Conservation (phyloP, 37 sponge, comb jelly and placozoan genomes). For the Aplysina aerophoba region DNA sequence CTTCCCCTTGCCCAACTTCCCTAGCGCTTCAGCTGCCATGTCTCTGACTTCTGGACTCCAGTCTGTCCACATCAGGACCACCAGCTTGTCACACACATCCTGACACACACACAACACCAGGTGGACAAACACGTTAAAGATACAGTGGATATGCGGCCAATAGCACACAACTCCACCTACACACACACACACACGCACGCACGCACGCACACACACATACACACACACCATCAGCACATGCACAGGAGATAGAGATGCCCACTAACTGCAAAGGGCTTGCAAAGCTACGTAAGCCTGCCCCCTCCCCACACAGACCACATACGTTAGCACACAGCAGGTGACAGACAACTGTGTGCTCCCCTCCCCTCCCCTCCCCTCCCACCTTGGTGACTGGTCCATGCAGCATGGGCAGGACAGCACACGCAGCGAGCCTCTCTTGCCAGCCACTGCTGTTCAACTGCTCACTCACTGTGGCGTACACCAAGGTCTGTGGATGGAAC, state of each 20-base stretch:
- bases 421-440: slow-evolving; percentile 72
- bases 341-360: not conserved
- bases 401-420: slow-evolving; percentile 53
- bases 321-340: too few relatives aligned
- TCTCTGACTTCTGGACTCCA: slow-evolving; percentile 77
- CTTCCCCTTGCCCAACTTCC: slow-evolving; percentile 80
- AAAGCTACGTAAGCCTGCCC: too few relatives aligned
- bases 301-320: too few relatives aligned
- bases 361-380: slow-evolving; percentile 13
- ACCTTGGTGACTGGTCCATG: slow-evolving; percentile 69
- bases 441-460: slow-evolving; percentile 79
- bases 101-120: not conserved
- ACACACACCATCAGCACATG: slow-evolving; percentile 2
- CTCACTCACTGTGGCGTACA: slow-evolving; percentile 71
- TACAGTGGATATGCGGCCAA: too few relatives aligned
- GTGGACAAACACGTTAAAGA: not conserved
- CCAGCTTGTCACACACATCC: slow-evolving; percentile 75
- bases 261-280: not conserved
- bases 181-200: not conserved
- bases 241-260: too few relatives aligned
- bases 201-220: not conserved
- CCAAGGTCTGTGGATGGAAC: slow-evolving; percentile 53
- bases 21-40: slow-evolving; percentile 86
- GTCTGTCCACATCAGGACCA: slow-evolving; percentile 83
- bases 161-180: not conserved